Percentiles rank a stretch among this genome's conserved stretches.
These are phyloP conservation scores for Xyliphius kryptos DNA, from an alignment of 2,113 vertebrate genomes.

Conservation along the genomic window DNA sequence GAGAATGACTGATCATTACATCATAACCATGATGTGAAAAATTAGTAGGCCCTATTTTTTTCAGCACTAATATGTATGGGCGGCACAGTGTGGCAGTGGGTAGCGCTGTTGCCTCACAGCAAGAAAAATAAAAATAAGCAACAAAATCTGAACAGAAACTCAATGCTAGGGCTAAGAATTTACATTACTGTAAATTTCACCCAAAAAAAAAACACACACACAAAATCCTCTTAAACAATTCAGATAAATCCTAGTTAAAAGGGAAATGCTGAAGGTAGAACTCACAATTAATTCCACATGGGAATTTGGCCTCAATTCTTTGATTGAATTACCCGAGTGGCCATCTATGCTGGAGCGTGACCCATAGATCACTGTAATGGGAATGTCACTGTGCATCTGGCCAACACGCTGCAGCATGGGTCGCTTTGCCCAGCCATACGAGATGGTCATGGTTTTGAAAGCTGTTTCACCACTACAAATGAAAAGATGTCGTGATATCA, in stretches of 20 bases:
- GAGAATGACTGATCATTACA: too few relatives aligned
- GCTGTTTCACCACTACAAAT: conserved; percentile 90
- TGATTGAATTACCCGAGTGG: conserved; percentile 77
- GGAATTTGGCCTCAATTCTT: conserved; percentile 75
- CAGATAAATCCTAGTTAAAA: background rate
- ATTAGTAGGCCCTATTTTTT: conserved; percentile 7
- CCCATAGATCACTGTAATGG: conserved; percentile 85
- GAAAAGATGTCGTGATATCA: too few relatives aligned
- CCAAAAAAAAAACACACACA: too few relatives aligned
- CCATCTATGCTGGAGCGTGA: conserved; percentile 90
- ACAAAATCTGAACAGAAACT: too few relatives aligned
- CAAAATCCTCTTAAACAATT: too few relatives aligned
- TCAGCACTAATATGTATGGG: too few relatives aligned
- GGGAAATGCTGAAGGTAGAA: conserved; percentile 36
- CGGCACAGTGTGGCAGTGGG: too few relatives aligned
- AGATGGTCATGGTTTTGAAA: conserved; percentile 88
- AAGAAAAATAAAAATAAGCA: too few relatives aligned
- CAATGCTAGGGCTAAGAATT: too few relatives aligned
- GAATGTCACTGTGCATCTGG: conserved; percentile 71
- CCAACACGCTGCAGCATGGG: conserved; percentile 84
- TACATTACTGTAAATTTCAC: background rate
- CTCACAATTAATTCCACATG: conserved; percentile 85
- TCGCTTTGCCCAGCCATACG: conserved; percentile 83
- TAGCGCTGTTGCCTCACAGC: too few relatives aligned
- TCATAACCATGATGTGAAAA: too few relatives aligned